Conservation (phyloP, 2,888 invertebrate species). For the Ormyrus thymus region DNA sequence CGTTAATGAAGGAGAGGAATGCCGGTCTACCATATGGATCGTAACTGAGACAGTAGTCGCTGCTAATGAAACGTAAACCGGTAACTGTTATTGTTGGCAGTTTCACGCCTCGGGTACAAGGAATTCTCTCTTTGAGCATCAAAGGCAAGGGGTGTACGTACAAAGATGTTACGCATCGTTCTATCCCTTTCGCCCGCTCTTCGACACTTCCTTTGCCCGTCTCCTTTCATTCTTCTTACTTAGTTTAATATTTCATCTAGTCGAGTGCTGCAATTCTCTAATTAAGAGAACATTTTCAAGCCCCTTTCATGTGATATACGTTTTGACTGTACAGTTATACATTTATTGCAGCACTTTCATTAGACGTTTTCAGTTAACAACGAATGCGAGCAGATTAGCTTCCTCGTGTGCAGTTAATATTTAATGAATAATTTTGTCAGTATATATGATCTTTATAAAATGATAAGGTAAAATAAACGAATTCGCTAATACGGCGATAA, state of each 20-base stretch:
- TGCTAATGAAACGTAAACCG: constrained; percentile 66
- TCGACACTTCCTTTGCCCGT: constrained; percentile 1
- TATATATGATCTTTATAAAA: too few species aligned
- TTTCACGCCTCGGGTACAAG: constrained; percentile 59
- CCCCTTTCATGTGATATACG: not conserved
- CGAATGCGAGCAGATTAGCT: too few species aligned
- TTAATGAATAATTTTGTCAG: too few species aligned
- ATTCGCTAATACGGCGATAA: too few species aligned
- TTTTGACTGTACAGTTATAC: too few species aligned
- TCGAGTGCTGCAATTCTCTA: constrained; percentile 23
- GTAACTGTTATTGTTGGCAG: constrained; percentile 64
- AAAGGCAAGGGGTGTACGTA: constrained; percentile 31
- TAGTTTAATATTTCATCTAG: constrained; percentile 4
- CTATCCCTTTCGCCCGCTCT: not conserved
- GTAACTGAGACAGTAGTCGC: constrained; percentile 58
- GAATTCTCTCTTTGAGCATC: constrained; percentile 59
- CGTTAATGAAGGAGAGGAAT: constrained; percentile 60
- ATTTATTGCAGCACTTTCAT: too few species aligned
- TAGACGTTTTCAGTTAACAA: too few species aligned
- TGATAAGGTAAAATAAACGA: too few species aligned
- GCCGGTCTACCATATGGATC: constrained; percentile 58
- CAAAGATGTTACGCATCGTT: constrained; percentile 26
- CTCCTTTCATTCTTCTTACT: constrained; percentile 12
- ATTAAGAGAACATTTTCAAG: constrained; percentile 16
- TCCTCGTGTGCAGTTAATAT: too few species aligned